These are phyloP conservation scores for Alligator mississippiensis DNA, from an alignment of 2,113 vertebrate species.

Conservation along the genomic window DNA sequence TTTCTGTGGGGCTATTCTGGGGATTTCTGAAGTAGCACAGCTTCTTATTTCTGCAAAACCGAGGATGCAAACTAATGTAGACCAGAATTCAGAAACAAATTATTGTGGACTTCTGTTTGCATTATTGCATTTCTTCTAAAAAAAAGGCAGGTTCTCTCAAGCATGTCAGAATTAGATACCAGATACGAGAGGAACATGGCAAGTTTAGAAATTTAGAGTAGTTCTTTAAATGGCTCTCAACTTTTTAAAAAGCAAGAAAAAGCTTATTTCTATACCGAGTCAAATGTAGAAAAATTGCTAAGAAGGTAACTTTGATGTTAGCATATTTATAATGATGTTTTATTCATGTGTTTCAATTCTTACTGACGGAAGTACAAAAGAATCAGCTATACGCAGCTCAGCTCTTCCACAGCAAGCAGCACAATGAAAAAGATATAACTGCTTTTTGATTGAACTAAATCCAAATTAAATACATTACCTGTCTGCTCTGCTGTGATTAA, in stretches of 20 bases:
- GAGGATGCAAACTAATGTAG: not conserved
- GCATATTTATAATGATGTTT: constrained; percentile 38
- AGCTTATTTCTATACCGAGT: not conserved
- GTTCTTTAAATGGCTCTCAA: not conserved
- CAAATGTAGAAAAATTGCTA: not conserved
- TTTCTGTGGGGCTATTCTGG: not conserved
- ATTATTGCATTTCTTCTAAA: not conserved
- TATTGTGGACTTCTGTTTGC: accelerated
- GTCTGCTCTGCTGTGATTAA: not conserved
- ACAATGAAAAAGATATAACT: not conserved
- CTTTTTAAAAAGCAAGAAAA: not conserved
- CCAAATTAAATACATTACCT: constrained; percentile 15
- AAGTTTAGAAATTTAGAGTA: not conserved
- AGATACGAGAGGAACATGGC: not conserved
- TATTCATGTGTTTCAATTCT: constrained; percentile 55
- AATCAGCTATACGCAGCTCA: constrained; percentile 17
- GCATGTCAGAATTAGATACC: not conserved
- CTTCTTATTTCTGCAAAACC: not conserved
- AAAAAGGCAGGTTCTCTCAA: not conserved
- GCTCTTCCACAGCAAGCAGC: not conserved
- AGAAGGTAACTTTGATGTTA: not conserved
- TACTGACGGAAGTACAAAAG: constrained; percentile 25
- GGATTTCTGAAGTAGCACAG: not conserved
- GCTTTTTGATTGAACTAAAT: constrained; percentile 29
- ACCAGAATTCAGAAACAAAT: not conserved